Conservation (phyloP, 2,797 vertebrate species). For the Poeciliopsis paucimaculata region DNA sequence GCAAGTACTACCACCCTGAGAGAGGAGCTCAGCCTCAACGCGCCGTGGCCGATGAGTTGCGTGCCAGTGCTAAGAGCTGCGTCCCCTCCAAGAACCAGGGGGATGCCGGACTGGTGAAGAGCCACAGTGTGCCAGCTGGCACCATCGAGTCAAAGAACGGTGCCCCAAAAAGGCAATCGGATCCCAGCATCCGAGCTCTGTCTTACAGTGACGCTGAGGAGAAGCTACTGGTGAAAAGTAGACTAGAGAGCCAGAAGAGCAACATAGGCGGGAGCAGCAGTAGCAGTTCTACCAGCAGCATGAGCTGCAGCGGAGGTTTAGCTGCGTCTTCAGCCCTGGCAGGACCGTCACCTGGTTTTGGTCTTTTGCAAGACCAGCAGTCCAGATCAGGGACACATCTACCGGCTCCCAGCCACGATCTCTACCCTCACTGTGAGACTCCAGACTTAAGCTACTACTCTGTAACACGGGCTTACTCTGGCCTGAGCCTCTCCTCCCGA, state of each 20-base stretch:
- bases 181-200: constrained; percentile 90
- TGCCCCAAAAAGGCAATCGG: constrained; percentile 90
- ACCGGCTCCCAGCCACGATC: constrained; percentile 83
- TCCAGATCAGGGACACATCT: constrained; percentile 74
- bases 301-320: constrained; percentile 19
- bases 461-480: constrained; percentile 87
- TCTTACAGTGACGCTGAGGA: constrained; percentile 94
- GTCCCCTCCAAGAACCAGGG: constrained; percentile 82
- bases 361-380: constrained; percentile 85
- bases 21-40: constrained; percentile 94
- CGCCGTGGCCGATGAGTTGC: constrained; percentile 94
- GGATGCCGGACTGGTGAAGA: constrained; percentile 92
- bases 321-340: constrained; percentile 76
- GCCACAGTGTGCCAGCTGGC: constrained; percentile 92
- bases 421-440: constrained; percentile 93
- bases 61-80: constrained; percentile 93
- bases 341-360: constrained; percentile 79
- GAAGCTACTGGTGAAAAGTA: constrained; percentile 90
- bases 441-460: constrained; percentile 93
- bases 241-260: constrained; percentile 83
- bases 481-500: constrained; percentile 84
- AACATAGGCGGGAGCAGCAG: constrained; percentile 35
- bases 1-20: constrained; percentile 97
- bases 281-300: constrained; percentile 32
- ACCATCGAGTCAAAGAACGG: constrained; percentile 85